Base-by-base conservation (phyloP, 2,888 invertebrate species). In the Lasioglossum morio region DNA sequence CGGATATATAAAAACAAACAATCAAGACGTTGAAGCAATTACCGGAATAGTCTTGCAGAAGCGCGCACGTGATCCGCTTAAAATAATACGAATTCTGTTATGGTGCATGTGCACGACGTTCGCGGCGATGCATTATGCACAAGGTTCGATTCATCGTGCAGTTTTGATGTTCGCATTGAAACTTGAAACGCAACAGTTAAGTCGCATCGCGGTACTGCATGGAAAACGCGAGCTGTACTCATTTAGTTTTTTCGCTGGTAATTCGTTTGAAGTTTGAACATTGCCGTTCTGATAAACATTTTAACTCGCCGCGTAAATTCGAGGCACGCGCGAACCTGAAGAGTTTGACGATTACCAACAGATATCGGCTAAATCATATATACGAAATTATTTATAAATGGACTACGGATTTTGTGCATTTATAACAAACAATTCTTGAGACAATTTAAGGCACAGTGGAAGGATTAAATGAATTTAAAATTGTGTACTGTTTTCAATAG, bases 111-210 rank as follows among this genome's bases (percentile, higher is more conserved):
- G 70, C 70, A 40, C 63, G n/a, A 48, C 30, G 34, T 37, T 69
- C 77, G 43, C n/a, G 27, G 19, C 46, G 57, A 72, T 89, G 77
- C 81, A 89, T 89, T 88, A 88, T 88, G 72, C 60, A 88, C 53
- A 53, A 81, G 40, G 23, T 43, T 37, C 19, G 73, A 82, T 77
- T 40, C 48, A 81, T 57, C 46, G 30, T 34, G 34, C 16, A 46
- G 57, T 43, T 34, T 46, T 40, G 23, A 53, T 75, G 48, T 43
- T 70, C 72, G 75, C 34, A 53, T 60, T 60, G 48, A 30, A 69
- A 48, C 23, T 34, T 40, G 53, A 10, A 34, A 66, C n/a, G 27
- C 34, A 74, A 84, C 63, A 74, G 81, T 81, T 84, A 84, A 60
- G 16, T 48, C 19, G 73, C 16, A 23, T n/a, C 16, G 27, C 23